phyloP scores from a whole-genome alignment of 2,797 vertebrate genomes.

The Myotis planiceps region DNA sequence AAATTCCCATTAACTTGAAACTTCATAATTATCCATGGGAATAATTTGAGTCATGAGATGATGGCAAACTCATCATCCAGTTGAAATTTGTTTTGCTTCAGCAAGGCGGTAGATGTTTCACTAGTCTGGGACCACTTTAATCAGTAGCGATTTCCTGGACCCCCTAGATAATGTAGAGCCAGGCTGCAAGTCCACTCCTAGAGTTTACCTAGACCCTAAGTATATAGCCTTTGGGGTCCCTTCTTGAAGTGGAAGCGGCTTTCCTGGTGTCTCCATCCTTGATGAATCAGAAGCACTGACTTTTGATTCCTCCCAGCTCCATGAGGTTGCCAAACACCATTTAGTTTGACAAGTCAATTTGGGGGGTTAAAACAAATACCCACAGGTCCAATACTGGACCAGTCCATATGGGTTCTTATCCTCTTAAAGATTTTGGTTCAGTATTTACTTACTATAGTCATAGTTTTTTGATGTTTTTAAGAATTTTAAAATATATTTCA shows the following conservation, averaged over 20 bases:
- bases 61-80: neutral
- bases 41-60: no score
- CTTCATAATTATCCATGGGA: neutral
- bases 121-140: neutral
- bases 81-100: neutral
- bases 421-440: neutral
- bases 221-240: neutral
- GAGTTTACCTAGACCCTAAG: neutral
- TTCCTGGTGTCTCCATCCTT: neutral
- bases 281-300: neutral
- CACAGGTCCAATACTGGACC: neutral
- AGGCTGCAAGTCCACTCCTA: neutral
- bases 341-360: neutral
- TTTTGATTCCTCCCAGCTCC: neutral
- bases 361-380: neutral
- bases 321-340: neutral
- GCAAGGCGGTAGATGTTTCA: neutral
- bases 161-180: neutral
- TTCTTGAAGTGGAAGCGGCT: neutral
- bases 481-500: neutral
- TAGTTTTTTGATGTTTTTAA: neutral
- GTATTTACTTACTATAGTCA: neutral
- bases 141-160: neutral
- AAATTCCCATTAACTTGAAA: slow-evolving; percentile 39
- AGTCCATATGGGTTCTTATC: neutral